These are phyloP conservation scores for Diacarnus erythraeanus DNA, from an alignment of 37 sponge, comb jelly and placozoan genomes.

Conservation along the genomic window DNA sequence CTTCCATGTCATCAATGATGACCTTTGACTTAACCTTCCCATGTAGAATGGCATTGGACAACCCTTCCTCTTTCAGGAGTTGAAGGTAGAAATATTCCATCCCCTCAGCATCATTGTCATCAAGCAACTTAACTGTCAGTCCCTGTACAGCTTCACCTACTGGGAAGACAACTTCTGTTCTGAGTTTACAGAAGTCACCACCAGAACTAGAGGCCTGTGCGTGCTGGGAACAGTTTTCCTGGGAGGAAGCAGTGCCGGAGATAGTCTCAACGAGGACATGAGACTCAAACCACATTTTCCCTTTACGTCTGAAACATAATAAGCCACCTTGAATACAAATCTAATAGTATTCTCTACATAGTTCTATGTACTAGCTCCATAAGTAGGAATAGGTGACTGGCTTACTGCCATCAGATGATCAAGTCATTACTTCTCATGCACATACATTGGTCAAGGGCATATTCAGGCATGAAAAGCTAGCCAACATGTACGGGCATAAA, in stretches of 20 bases:
- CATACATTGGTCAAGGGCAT: no score
- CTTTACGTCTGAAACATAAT: slow-evolving; percentile 13
- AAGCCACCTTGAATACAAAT: no score
- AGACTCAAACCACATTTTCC: slow-evolving; percentile 24
- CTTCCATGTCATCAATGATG: slow-evolving; percentile 36
- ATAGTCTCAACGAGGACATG: slow-evolving; percentile 2
- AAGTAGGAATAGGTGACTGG: no score
- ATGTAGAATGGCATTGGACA: background rate
- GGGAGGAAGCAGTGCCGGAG: background rate
- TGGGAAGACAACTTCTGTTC: slow-evolving; percentile 10
- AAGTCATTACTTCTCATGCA: no score
- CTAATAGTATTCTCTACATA: no score
- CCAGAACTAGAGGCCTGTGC: background rate
- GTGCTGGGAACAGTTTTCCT: background rate
- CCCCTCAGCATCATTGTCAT: slow-evolving; percentile 27
- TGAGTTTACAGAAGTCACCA: slow-evolving; percentile 26
- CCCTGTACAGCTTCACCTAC: background rate
- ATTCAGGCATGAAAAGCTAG: no score
- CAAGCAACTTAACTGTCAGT: slow-evolving; percentile 1
- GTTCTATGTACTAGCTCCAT: no score
- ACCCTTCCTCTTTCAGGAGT: background rate
- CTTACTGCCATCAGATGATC: no score
- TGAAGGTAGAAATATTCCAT: slow-evolving; percentile 11
- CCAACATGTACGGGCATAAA: no score
- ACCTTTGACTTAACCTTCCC: background rate